Percentiles rank a stretch among this genome's conserved stretches.
Evolutionary conservation across 1,140 invertebrate species (phyloP).

Genomic region (Drosophila suzukii): DNA sequence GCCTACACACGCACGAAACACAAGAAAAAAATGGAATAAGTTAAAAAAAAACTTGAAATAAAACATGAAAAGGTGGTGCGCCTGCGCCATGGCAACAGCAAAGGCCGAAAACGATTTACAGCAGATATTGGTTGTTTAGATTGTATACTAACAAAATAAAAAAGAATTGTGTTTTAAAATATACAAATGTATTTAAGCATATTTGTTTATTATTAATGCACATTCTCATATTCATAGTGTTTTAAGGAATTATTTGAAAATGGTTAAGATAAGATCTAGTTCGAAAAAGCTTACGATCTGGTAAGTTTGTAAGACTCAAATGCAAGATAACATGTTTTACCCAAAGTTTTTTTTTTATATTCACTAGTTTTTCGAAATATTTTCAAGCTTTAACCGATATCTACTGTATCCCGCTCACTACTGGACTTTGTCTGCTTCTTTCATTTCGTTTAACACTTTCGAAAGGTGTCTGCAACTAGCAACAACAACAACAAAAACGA

Average conservation of each 20-base stretch:
- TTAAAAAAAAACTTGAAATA: conserved; percentile 29
- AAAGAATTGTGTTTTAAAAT: no score
- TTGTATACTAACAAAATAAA: background rate
- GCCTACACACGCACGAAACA: conserved; percentile 15
- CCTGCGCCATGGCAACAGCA: conserved; percentile 27
- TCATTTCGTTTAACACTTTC: conserved; percentile 39
- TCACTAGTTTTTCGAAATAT: background rate
- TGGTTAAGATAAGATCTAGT: no score
- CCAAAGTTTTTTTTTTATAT: no score
- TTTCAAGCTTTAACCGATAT: conserved; percentile 26
- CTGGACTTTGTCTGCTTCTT: conserved; percentile 2
- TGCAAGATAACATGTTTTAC: no score
- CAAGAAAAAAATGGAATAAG: conserved; percentile 26
- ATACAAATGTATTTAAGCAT: no score
- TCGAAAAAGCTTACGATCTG: no score
- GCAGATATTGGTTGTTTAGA: background rate
- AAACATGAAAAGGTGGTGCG: conserved; percentile 11
- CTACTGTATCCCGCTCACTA: conserved; percentile 17
- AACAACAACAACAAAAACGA: conserved; percentile 14
- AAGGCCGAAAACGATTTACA: conserved; percentile 8
- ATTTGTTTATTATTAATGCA: no score
- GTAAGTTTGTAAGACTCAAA: no score
- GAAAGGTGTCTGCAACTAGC: conserved; percentile 35
- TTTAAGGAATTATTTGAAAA: no score
- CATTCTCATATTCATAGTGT: no score